Percentiles rank a stretch among this genome's conserved stretches.
Conservation (phyloP, 2,113 vertebrate genomes). For the Neotragus pygmaeus region DNA sequence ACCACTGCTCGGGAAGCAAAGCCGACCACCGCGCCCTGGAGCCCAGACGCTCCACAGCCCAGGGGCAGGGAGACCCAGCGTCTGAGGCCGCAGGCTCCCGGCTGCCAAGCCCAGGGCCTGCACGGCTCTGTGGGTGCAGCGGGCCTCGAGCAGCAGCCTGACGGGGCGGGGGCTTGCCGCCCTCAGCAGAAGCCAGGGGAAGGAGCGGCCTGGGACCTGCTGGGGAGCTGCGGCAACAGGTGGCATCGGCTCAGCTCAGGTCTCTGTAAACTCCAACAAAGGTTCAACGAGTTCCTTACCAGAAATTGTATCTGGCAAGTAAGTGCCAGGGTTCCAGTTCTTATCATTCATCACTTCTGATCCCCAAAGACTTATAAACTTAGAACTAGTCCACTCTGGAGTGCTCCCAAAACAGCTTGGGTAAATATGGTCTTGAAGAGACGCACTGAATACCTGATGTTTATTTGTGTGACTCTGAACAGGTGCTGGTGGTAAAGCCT, state of each 20-base stretch:
- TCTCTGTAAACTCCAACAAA: constrained; percentile 55
- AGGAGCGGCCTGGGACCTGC: not conserved
- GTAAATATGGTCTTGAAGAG: constrained; percentile 95
- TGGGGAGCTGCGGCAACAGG: not conserved
- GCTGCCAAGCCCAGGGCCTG: not conserved
- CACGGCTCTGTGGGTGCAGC: not conserved
- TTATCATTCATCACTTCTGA: constrained; percentile 96
- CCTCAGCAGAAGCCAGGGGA: not conserved
- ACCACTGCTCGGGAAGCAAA: not conserved
- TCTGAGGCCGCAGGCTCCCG: not conserved
- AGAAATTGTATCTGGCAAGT: constrained; percentile 93
- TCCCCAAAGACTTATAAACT: constrained; percentile 97
- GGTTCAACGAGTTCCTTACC: constrained; percentile 82
- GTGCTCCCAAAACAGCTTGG: constrained; percentile 93
- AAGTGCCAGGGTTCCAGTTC: constrained; percentile 93
- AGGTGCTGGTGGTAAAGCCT: constrained; percentile 91
- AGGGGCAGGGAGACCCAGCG: accelerated
- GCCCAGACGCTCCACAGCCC: not conserved
- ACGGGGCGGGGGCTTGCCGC: not conserved
- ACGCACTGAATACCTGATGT: constrained; percentile 93
- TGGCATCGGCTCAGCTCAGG: not conserved
- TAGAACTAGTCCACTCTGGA: constrained; percentile 95
- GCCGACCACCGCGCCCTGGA: accelerated
- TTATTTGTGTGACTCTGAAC: constrained; percentile 92
- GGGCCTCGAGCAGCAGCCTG: not conserved